Conservation (phyloP, 2,113 vertebrate species). For the Eptatretus burgeri region DNA sequence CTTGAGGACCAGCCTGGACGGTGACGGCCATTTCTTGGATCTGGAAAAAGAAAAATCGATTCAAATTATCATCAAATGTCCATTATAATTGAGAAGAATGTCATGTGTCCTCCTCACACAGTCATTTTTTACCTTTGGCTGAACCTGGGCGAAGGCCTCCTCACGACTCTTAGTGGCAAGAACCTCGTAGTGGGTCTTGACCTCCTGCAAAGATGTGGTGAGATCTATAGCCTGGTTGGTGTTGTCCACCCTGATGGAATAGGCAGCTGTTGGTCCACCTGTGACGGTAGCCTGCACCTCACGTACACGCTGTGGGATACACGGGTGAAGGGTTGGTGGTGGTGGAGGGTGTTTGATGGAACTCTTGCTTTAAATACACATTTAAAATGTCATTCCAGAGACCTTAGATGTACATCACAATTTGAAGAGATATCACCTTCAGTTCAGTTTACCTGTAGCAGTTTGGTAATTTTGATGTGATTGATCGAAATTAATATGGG, state of each 20-base stretch:
- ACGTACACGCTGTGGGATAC: conserved; percentile 16
- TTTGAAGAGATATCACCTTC: no score
- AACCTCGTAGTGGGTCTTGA: conserved; percentile 16
- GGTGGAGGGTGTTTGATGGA: no score
- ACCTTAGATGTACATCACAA: no score
- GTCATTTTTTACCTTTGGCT: conserved; percentile 14
- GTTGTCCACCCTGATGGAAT: conserved; percentile 19
- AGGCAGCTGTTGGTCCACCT: conserved; percentile 14
- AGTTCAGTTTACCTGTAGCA: no score
- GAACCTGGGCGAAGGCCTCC: conserved; percentile 15
- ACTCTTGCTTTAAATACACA: no score
- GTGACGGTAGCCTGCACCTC: conserved; percentile 17
- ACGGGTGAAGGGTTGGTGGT: not conserved
- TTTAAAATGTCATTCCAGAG: no score
- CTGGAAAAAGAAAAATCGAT: conserved; percentile 9
- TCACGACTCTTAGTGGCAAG: conserved; percentile 18
- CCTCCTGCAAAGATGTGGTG: conserved; percentile 15
- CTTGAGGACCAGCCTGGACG: conserved; percentile 13
- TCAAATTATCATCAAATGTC: no score
- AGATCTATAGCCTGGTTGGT: conserved; percentile 16
- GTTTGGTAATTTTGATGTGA: no score
- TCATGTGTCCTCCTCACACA: no score
- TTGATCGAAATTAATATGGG: no score
- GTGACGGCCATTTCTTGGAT: conserved; percentile 14
- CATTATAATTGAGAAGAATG: no score